Evolutionary conservation across 1,140 invertebrate genomes (phyloP).

Genomic region (Caenorhabditis inopinata): DNA sequence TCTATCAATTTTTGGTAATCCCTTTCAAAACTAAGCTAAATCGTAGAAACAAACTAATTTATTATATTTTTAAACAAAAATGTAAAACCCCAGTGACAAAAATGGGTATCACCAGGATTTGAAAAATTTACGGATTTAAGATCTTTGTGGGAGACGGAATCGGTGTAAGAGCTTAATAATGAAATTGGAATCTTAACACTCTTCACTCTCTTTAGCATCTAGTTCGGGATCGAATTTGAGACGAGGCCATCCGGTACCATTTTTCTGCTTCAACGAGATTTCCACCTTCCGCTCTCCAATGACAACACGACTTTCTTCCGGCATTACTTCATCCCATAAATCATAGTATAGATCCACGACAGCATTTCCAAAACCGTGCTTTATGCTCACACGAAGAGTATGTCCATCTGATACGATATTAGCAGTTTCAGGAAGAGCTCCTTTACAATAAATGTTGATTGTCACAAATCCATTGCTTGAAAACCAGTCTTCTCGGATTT

Average conservation of each 20-base stretch:
- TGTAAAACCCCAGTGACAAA: neutral
- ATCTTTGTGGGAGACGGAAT: neutral
- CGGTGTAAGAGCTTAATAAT: neutral
- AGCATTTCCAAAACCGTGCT: slow-evolving; percentile 78
- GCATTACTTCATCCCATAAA: slow-evolving; percentile 77
- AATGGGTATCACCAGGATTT: neutral
- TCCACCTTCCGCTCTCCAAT: slow-evolving; percentile 89
- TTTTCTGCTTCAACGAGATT: slow-evolving; percentile 84
- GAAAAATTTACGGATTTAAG: neutral
- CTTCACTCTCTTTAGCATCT: neutral
- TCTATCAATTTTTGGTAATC: too few species aligned
- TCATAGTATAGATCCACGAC: slow-evolving; percentile 80
- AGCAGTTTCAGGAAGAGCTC: slow-evolving; percentile 78
- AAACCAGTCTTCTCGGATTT: slow-evolving; percentile 63
- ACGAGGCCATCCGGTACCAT: slow-evolving; percentile 77
- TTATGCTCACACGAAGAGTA: slow-evolving; percentile 75
- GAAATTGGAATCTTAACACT: neutral
- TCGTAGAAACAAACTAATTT: neutral
- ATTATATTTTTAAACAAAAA: neutral
- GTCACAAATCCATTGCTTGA: slow-evolving; percentile 50
- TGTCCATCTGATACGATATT: slow-evolving; percentile 82
- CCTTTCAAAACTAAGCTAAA: neutral
- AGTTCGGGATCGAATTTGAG: slow-evolving; percentile 48
- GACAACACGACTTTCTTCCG: slow-evolving; percentile 73
- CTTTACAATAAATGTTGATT: slow-evolving; percentile 63